Percentiles rank a stretch among this genome's conserved stretches.
Conservation (phyloP, 2,797 vertebrate genomes). For the Pristis pectinata region DNA sequence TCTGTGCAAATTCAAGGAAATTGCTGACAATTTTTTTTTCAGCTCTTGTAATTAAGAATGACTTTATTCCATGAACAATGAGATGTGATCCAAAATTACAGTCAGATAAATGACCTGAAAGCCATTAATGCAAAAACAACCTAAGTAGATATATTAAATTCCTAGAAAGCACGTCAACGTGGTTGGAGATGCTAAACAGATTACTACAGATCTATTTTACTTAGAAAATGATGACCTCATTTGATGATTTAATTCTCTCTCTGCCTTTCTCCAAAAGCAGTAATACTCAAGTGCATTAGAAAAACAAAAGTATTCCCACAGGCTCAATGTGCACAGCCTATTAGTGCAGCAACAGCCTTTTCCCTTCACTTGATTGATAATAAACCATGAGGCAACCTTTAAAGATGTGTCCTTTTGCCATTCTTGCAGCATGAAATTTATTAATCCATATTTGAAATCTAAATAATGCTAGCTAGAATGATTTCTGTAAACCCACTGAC, state of each 20-base stretch:
- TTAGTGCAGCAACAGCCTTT: constrained; percentile 4
- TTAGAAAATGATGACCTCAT: constrained; percentile 34
- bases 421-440: not conserved
- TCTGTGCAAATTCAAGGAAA: constrained; percentile 24
- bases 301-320: not conserved
- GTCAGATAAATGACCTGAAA: constrained; percentile 11
- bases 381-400: not conserved
- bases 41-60: not conserved
- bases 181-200: constrained; percentile 1
- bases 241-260: constrained; percentile 27
- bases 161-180: constrained; percentile 31
- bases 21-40: not conserved
- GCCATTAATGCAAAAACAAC: constrained; percentile 7
- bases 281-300: constrained; percentile 13
- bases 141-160: constrained; percentile 4
- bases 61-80: constrained; percentile 1
- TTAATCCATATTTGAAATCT: constrained; percentile 5
- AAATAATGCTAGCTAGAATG: not conserved
- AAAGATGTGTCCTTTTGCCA: not conserved
- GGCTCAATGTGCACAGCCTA: not conserved
- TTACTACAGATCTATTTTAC: constrained; percentile 34
- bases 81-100: constrained; percentile 22
- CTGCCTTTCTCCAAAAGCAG: constrained; percentile 31
- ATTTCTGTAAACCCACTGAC: not conserved
- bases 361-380: not conserved